Evolutionary conservation across 2,113 vertebrate genomes (phyloP).

Genomic region (Raja brachyura): DNA sequence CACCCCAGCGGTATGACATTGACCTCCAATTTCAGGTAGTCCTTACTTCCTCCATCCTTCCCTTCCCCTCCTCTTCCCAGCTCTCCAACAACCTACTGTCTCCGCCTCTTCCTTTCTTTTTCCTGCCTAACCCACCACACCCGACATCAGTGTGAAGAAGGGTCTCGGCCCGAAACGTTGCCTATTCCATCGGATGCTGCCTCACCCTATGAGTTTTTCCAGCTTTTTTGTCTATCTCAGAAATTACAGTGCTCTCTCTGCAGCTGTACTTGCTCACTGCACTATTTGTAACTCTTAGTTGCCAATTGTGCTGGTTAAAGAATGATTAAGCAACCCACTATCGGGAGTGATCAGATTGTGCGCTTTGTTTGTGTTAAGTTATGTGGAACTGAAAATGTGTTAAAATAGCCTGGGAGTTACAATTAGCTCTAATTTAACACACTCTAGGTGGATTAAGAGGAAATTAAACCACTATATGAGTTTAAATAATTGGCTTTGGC

Average conservation of each 20-base stretch:
- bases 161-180: no score
- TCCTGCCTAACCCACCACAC: no score
- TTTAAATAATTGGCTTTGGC: constrained; percentile 33
- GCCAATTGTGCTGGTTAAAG: constrained; percentile 31
- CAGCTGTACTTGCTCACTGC: constrained; percentile 10
- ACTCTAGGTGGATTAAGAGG: constrained; percentile 32
- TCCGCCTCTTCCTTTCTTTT: no score
- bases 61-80: no score
- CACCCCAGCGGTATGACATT: no score
- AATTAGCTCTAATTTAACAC: constrained; percentile 37
- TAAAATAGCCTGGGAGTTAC: constrained; percentile 34
- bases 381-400: constrained; percentile 35
- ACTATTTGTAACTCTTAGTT: constrained; percentile 13
- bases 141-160: no score
- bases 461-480: constrained; percentile 36
- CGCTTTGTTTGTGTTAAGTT: constrained; percentile 31
- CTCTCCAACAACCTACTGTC: no score
- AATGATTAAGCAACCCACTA: constrained; percentile 34
- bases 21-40: no score
- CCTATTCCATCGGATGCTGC: no score
- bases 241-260: neutral
- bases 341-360: constrained; percentile 24
- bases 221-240: neutral
- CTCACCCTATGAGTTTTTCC: no score
- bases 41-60: no score